Evolutionary conservation across 2,888 invertebrate species (phyloP), one percentile per base, ranked within the genome.

Genomic region (Phortica magna): DNA sequence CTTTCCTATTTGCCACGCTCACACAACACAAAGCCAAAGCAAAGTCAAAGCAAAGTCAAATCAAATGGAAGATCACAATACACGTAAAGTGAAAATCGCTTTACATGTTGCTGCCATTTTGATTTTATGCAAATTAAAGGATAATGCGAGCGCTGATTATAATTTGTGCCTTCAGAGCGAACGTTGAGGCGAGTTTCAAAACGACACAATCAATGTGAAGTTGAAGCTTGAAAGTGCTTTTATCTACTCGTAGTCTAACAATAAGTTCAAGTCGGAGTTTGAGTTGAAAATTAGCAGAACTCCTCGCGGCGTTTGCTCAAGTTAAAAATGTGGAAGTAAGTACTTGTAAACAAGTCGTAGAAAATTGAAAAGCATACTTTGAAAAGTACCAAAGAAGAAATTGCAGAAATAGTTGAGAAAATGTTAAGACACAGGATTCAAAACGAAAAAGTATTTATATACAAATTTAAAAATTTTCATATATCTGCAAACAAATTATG

Each of bases 61-160:
- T 61, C 17, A 65, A 65, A 65, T 39, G 41, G 41, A 65, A 39
- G 65, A 65, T 65, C 65, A 14, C 65, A 41, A 65, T 39, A 65
- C n/a, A n/a, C 1, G 19, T 22, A 61, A 22, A 61, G 22, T 22
- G 22, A 79, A 82, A 79, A 81, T 84, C 61, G 61, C 61, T 61
- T 61, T 61, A 17, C 19, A 12, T 65, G n/a, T 31, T 65, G 41
- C 41, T 71, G 67, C 81, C 82, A 84, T 81, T 79, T 80, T 87
- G 87, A 87, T 87, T 87, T 83, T 81, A 87, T 85, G 88, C 82
- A 88, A 87, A 87, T 88, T 83, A 85, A 87, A 83, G 82, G 83
- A 82, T 74, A 81, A 81, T 79, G 53, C 65, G 22, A 42, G 17
- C 65, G 79, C 77, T 78, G 78, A 78, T 84, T 81, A 81, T 83